Evolutionary conservation across 2,797 vertebrate genomes (phyloP).

Genomic region (Okamejei kenojei): DNA sequence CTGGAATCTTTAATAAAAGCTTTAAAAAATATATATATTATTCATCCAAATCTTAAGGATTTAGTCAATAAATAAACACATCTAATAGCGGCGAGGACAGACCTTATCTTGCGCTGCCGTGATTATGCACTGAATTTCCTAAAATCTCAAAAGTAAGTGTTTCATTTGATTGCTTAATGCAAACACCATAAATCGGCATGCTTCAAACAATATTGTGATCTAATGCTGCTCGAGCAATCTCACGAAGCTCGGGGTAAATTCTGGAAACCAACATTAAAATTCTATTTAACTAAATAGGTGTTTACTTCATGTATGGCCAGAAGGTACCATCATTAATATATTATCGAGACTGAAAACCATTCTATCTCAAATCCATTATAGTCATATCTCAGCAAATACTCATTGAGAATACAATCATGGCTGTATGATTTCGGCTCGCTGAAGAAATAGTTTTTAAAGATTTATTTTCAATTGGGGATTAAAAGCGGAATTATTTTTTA

Average conservation of each 20-base stretch:
- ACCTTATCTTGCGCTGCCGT: neutral
- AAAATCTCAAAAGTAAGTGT: neutral
- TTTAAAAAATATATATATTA: neutral
- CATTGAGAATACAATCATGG: neutral
- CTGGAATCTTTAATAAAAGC: neutral
- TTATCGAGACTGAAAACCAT: neutral
- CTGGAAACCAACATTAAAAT: neutral
- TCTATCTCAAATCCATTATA: neutral
- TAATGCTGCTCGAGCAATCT: neutral
- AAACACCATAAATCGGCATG: neutral
- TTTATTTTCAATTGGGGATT: neutral
- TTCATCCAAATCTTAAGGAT: neutral
- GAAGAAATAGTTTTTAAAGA: slow-evolving; percentile 5
- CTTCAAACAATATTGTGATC: neutral
- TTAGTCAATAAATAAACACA: neutral
- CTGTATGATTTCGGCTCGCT: neutral
- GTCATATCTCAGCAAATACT: neutral
- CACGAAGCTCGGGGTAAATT: neutral
- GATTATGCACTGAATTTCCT: neutral
- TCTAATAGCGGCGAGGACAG: neutral
- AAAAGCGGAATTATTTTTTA: neutral
- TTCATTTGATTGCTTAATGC: neutral
- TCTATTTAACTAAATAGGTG: slow-evolving; percentile 4
- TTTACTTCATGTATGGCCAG: neutral
- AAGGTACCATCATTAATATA: neutral